Evolutionary conservation across 1,140 invertebrate species (phyloP).

Genomic region (Lepidurus apus): DNA sequence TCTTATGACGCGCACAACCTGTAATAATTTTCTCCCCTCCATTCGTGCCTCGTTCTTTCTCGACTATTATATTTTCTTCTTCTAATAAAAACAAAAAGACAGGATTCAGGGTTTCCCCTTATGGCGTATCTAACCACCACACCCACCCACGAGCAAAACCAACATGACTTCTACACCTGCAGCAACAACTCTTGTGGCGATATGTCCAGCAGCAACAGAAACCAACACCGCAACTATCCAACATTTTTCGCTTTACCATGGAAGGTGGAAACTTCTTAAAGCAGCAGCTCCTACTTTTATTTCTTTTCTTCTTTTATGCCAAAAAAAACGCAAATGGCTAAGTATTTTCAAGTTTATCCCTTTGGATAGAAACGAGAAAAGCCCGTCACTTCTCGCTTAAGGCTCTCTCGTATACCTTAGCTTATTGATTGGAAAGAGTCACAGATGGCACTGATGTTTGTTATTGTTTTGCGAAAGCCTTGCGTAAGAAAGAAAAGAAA

Average conservation of each 20-base stretch:
- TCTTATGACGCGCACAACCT: slow-evolving; percentile 4
- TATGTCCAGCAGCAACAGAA: background rate
- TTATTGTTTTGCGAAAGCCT: too few relatives aligned
- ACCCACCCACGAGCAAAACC: background rate
- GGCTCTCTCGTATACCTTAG: too few relatives aligned
- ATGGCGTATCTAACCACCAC: slow-evolving; percentile 15
- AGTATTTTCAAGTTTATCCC: too few relatives aligned
- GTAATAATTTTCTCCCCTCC: background rate
- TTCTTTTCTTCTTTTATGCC: too few relatives aligned
- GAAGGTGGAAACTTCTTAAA: background rate
- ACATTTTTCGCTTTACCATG: background rate
- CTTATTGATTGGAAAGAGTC: too few relatives aligned
- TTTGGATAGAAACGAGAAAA: too few relatives aligned
- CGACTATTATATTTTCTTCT: background rate
- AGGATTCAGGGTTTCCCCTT: background rate
- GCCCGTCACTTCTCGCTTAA: too few relatives aligned
- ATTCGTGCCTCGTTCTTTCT: background rate
- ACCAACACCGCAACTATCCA: background rate
- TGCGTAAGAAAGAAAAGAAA: too few relatives aligned
- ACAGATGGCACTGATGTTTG: too few relatives aligned
- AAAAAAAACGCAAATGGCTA: too few relatives aligned
- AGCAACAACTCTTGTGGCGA: background rate
- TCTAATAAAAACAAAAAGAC: background rate
- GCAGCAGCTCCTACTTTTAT: too few relatives aligned
- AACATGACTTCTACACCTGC: background rate